A percentile compares a stretch with the other conserved stretches of the same genome.
Evolutionary conservation across 2,797 vertebrate species (phyloP).

Genomic region (Trematomus bernacchii): DNA sequence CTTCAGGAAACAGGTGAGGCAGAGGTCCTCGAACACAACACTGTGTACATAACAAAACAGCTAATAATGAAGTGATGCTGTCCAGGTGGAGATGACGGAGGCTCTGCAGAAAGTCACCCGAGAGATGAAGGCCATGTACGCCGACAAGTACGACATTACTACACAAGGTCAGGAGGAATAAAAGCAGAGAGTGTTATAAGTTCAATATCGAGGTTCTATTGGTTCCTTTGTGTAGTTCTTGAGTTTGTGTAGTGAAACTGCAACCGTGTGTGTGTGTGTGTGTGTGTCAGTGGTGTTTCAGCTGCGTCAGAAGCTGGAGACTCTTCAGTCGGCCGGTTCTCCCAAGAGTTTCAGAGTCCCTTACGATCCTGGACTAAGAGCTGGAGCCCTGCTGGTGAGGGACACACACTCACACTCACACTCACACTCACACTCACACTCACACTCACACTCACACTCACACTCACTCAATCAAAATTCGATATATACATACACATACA

Average conservation of each 20-base stretch:
- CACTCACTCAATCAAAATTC: too few relatives aligned
- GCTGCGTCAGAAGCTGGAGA: conserved; percentile 95
- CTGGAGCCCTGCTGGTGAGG: conserved; percentile 92
- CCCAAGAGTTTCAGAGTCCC: conserved; percentile 95
- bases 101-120: conserved; percentile 95
- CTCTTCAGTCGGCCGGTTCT: conserved; percentile 89
- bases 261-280: background rate
- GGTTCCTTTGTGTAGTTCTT: too few relatives aligned
- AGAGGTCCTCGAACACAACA: background rate
- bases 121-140: conserved; percentile 94
- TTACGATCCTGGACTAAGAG: conserved; percentile 95
- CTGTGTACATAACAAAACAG: too few relatives aligned
- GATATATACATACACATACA: too few relatives aligned
- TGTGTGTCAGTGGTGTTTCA: conserved; percentile 90
- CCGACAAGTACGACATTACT: conserved; percentile 95
- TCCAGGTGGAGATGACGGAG: conserved; percentile 92
- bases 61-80: conserved; percentile 7
- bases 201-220: too few relatives aligned
- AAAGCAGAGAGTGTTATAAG: too few relatives aligned
- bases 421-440: background rate
- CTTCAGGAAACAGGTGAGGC: conserved; percentile 89
- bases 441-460: too few relatives aligned
- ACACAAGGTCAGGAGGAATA: conserved; percentile 89
- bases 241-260: background rate
- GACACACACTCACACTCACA: background rate